Base-by-base conservation (phyloP, 2,113 vertebrate species). In the Nannospalax galili region DNA sequence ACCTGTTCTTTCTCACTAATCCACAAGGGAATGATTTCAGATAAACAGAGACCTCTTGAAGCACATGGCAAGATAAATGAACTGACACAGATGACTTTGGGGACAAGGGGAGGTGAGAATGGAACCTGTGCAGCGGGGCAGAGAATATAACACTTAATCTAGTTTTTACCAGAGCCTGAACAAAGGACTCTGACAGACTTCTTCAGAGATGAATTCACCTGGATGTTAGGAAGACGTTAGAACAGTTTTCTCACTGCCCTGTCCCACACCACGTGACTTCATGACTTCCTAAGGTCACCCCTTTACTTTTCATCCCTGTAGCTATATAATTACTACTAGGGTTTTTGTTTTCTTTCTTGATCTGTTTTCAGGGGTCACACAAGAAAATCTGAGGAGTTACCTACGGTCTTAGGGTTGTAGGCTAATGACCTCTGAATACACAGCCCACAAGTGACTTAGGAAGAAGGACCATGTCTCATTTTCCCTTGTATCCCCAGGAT, bases 41-140 rank as follows among this genome's bases (percentile, higher is more conserved):
- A 67, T 78, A 94, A 93, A 90, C 64, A 94, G 75, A 96, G 97
- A 87, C 45, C 72, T 84, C 96, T 5, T 42, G 74, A 84, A 96
- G 93, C 60, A 64, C 1, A 69, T 91, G 48, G 80, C 84, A 94
- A 94, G 93, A 94, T 80, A 92, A 96, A 84, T 9, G 72, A 85
- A 81, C 52, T 10, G 52, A 84, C 52, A 19, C 37, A 77, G 92
- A 97, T 77, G 78, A 86, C 48, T 91, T 16, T 17, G 37, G 52
- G 86, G 79, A 89, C 87, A 90, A 87, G 40, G 32, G 62, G 79
- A 69, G 45, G 70, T 17, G 60, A 37, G 16, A 56, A 30, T 89
- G 30, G 45, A 67, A 56, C 0, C 24, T 10, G 10, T 7, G 65
- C 65, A 20, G 28, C 5, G 6, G 87, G 70, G 91, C 70, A 89